Conservation (phyloP, 2,797 vertebrate genomes). For the Megalops cyprinoides region DNA sequence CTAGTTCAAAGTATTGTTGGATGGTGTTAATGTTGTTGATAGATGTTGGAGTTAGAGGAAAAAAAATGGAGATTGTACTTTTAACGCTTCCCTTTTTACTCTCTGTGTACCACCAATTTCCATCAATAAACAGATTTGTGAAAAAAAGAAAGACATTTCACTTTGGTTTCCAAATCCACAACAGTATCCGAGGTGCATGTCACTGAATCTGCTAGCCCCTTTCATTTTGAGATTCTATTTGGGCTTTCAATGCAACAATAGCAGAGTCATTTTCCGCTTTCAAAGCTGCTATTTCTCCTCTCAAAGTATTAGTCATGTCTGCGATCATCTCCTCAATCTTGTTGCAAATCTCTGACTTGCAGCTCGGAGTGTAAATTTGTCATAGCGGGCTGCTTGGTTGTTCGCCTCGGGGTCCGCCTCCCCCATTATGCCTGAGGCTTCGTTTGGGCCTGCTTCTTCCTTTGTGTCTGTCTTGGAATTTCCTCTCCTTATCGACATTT, state of each 20-base stretch:
- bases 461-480: background rate
- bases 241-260: slow-evolving; percentile 12
- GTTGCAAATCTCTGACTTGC: slow-evolving; percentile 24
- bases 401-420: background rate
- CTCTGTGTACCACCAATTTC: too few species aligned
- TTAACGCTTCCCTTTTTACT: too few species aligned
- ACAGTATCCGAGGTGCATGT: slow-evolving; percentile 14
- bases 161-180: slow-evolving; percentile 24
- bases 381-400: slow-evolving; percentile 17
- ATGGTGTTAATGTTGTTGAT: too few species aligned
- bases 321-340: slow-evolving; percentile 26
- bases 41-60: too few species aligned
- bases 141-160: too few species aligned
- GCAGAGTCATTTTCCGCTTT: slow-evolving; percentile 23
- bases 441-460: background rate
- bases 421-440: background rate
- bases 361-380: slow-evolving; percentile 18
- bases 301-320: slow-evolving; percentile 20
- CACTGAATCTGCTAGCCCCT: slow-evolving; percentile 3
- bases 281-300: slow-evolving; percentile 17
- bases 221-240: slow-evolving; percentile 21
- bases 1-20: too few species aligned
- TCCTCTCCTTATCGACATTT: too few species aligned
- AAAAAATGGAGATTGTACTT: too few species aligned
- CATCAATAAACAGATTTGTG: too few species aligned